Conservation (phyloP, 2,113 vertebrate species). For the Reinhardtius hippoglossoides region DNA sequence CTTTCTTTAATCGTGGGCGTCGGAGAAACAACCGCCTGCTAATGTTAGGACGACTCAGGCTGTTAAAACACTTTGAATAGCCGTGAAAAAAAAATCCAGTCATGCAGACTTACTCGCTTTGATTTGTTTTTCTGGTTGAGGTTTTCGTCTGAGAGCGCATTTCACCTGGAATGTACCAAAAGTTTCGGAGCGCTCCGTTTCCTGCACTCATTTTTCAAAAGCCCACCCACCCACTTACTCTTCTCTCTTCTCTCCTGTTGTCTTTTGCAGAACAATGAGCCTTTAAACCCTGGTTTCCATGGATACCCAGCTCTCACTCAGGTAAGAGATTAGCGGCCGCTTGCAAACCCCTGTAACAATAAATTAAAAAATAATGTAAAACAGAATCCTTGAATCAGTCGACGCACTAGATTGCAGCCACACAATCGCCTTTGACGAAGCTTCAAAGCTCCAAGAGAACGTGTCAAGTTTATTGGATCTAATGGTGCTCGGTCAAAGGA, state of each 20-base stretch:
- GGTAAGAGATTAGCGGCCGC: conserved; percentile 74
- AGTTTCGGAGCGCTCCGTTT: conserved; percentile 26
- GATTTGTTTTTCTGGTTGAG: neutral
- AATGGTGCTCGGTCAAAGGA: neutral
- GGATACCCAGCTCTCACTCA: conserved; percentile 82
- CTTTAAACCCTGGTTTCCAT: conserved; percentile 83
- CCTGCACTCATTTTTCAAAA: conserved; percentile 46
- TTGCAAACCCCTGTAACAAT: conserved; percentile 31
- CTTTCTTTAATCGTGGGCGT: neutral
- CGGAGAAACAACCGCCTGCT: neutral
- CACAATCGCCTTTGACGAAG: neutral
- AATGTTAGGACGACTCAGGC: neutral
- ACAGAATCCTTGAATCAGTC: conserved; percentile 13
- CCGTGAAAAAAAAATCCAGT: neutral
- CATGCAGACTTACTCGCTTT: neutral
- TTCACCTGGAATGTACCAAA: conserved; percentile 21
- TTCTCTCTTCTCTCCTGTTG: conserved; percentile 60
- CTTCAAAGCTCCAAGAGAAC: neutral
- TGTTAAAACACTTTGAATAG: neutral
- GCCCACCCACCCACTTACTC: conserved; percentile 41
- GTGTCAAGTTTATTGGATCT: neutral
- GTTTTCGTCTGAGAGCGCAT: neutral
- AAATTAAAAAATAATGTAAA: neutral
- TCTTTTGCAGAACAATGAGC: conserved; percentile 84
- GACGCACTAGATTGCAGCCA: neutral